Evolutionary conservation across 2,888 invertebrate species (phyloP).

Genomic region (Chouioia cunea): DNA sequence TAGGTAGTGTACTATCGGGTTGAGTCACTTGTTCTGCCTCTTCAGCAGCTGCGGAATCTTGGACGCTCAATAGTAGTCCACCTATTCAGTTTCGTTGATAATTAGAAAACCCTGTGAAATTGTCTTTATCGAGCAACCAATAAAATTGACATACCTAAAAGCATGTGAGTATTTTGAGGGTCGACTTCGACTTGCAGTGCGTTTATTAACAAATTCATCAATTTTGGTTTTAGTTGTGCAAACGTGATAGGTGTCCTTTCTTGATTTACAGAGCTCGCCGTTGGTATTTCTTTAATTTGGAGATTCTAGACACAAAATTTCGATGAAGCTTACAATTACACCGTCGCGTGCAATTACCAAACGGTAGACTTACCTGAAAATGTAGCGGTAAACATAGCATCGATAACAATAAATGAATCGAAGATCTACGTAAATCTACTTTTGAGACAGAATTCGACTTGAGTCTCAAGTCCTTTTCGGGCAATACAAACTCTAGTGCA

Average conservation of each 20-base stretch:
- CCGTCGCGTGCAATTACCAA: background rate
- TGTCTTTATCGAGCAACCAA: slow-evolving; percentile 1
- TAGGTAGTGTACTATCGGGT: slow-evolving; percentile 68
- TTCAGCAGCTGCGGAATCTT: slow-evolving; percentile 84
- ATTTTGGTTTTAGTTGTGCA: slow-evolving; percentile 78
- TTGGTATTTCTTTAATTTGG: slow-evolving; percentile 77
- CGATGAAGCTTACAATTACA: background rate
- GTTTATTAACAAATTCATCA: slow-evolving; percentile 85
- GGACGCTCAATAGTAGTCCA: slow-evolving; percentile 81
- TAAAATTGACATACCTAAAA: slow-evolving; percentile 72
- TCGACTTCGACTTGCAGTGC: slow-evolving; percentile 88
- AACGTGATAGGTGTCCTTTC: slow-evolving; percentile 71
- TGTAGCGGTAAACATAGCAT: slow-evolving; percentile 94
- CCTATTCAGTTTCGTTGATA: slow-evolving; percentile 66
- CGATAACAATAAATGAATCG: slow-evolving; percentile 91
- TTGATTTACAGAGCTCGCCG: slow-evolving; percentile 46
- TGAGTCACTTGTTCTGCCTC: slow-evolving; percentile 76
- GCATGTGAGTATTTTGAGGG: slow-evolving; percentile 88
- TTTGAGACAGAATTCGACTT: slow-evolving; percentile 79
- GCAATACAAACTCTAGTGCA: slow-evolving; percentile 91
- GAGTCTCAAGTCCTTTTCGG: slow-evolving; percentile 85
- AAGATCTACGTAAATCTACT: slow-evolving; percentile 88
- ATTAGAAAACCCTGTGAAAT: slow-evolving; percentile 2
- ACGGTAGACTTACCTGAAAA: slow-evolving; percentile 74
- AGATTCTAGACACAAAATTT: slow-evolving; percentile 69